Evolutionary conservation across 1,140 invertebrate genomes (phyloP).

Genomic region (Drosophila lini): DNA sequence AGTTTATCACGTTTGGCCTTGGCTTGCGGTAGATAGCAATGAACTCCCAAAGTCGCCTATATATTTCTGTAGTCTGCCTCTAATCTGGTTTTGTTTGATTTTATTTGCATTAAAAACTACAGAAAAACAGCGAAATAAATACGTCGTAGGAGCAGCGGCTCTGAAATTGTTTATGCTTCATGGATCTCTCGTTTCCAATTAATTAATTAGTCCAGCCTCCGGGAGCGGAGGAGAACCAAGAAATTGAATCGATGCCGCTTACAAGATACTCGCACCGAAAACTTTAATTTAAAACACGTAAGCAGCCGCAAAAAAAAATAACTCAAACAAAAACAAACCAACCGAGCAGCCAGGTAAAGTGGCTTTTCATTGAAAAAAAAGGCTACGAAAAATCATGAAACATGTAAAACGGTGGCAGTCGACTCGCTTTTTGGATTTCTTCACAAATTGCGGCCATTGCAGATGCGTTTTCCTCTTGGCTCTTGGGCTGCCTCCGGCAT

Average conservation of each 20-base stretch:
- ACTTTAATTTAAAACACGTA: slow-evolving; percentile 40
- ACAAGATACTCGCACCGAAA: slow-evolving; percentile 33
- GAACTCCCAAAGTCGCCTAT: slow-evolving; percentile 42
- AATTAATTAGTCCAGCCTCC: slow-evolving; percentile 52
- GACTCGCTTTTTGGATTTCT: slow-evolving; percentile 41
- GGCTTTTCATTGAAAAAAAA: slow-evolving; percentile 41
- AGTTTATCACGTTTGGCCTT: slow-evolving; percentile 25
- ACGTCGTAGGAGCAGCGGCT: slow-evolving; percentile 9
- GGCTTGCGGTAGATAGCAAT: slow-evolving; percentile 30
- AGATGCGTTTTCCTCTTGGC: slow-evolving; percentile 32
- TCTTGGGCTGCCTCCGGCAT: slow-evolving; percentile 3
- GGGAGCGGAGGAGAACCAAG: slow-evolving; percentile 14
- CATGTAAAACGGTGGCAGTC: slow-evolving; percentile 20
- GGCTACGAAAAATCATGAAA: slow-evolving; percentile 13
- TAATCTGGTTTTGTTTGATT: slow-evolving; percentile 43
- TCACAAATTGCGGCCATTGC: slow-evolving; percentile 56
- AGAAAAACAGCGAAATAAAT: slow-evolving; percentile 18
- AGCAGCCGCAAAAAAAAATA: slow-evolving; percentile 1
- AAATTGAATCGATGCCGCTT: slow-evolving; percentile 41
- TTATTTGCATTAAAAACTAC: slow-evolving; percentile 36
- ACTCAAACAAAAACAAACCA: not conserved
- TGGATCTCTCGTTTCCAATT: slow-evolving; percentile 41
- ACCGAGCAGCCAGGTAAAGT: slow-evolving; percentile 21
- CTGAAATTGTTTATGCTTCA: slow-evolving; percentile 24
- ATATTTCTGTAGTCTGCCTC: slow-evolving; percentile 13